Percentiles rank a stretch among this genome's conserved stretches.
Evolutionary conservation across 2,888 invertebrate species (phyloP).

Genomic region (Chrysina gloriosa): DNA sequence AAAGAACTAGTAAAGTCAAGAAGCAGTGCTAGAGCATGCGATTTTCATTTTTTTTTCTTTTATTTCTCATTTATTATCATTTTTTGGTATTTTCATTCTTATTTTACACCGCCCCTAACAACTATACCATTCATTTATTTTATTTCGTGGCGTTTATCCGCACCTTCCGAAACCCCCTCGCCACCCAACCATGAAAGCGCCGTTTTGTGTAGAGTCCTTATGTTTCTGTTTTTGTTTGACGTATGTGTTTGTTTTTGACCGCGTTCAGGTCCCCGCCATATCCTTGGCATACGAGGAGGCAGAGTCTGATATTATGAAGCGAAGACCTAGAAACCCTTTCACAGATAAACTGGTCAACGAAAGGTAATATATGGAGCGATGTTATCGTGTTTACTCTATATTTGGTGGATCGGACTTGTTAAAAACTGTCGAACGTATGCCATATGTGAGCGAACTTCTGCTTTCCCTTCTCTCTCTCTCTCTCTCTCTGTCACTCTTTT

Average conservation of each 20-base stretch:
- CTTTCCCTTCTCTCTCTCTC: conserved; percentile 51
- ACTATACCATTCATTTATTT: conserved; percentile 2
- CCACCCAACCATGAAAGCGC: conserved; percentile 23
- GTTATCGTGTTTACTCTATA: conserved; percentile 61
- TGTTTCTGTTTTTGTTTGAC: conserved; percentile 59
- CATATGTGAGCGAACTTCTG: conserved; percentile 56
- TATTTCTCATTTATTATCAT: conserved; percentile 13
- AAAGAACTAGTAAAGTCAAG: conserved; percentile 54
- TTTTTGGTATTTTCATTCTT: conserved; percentile 22
- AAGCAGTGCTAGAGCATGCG: conserved; percentile 58
- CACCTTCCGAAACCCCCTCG: not conserved
- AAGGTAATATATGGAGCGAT: conserved; percentile 75
- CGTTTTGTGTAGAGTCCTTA: conserved; percentile 33
- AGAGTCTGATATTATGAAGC: conserved; percentile 99
- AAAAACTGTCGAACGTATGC: conserved; percentile 46
- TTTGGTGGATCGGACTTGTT: conserved; percentile 49
- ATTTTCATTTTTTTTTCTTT: conserved; percentile 21
- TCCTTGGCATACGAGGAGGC: conserved; percentile 98
- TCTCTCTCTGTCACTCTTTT: conserved; percentile 35
- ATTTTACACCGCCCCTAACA: not conserved
- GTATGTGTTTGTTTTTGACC: conserved; percentile 63
- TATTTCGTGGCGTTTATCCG: not conserved
- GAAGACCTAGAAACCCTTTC: conserved; percentile 97
- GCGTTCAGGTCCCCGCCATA: conserved; percentile 92
- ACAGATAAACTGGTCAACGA: conserved; percentile 98